Base-by-base conservation (phyloP, 2,888 invertebrate genomes). In the Pelosia muscerda region DNA sequence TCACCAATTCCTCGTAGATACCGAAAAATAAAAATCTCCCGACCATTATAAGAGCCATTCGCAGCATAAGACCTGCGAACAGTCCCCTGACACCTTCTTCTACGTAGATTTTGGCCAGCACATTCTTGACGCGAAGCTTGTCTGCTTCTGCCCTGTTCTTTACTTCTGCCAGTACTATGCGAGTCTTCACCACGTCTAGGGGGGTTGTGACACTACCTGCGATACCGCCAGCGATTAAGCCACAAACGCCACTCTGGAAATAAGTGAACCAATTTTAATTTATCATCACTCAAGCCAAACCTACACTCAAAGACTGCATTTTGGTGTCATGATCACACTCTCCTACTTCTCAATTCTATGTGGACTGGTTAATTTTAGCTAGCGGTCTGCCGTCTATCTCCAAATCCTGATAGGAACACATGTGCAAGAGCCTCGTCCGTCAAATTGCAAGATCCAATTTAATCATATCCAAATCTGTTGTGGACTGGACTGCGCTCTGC, bases 21-120 rank as follows among this genome's bases (percentile, higher is more conserved):
- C 99, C 99, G 87, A 99, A 98, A 92, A 99, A 99, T 74, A 99
- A 96, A 74, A 98, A 98, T 1, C 99, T 99, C 0, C 99, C 99
- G n/a, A 98, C 79, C 76, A 98, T 98, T 82, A 99, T 99, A 95
- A 98, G 98, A 10, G 97, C 86, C 22, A 97, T 96, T 71, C 99
- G 94, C 0, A 99, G 99, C 22, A 96, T 89, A 65, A 98, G 95
- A 1, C 99, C 99, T 53, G 98, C 96, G 94, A 98, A 99, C 74
- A 99, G 94, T 0, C 98, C 98, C 31, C 98, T 96, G 0, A 92
- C 9, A 19, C 98, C 98, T 22, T 95, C 92, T 82, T 96, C 95
- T 49, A 83, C 82, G 86, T 97, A 97, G 66, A 98, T 95, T 49
- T 88, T 87, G 56, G 84, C 84, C 19, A 97, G 86, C 56, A 96